Percentiles rank a stretch among this genome's conserved stretches.
These are phyloP conservation scores for Acanthurus lineatus DNA, from an alignment of 2,797 vertebrate genomes.

Conservation along the genomic window DNA sequence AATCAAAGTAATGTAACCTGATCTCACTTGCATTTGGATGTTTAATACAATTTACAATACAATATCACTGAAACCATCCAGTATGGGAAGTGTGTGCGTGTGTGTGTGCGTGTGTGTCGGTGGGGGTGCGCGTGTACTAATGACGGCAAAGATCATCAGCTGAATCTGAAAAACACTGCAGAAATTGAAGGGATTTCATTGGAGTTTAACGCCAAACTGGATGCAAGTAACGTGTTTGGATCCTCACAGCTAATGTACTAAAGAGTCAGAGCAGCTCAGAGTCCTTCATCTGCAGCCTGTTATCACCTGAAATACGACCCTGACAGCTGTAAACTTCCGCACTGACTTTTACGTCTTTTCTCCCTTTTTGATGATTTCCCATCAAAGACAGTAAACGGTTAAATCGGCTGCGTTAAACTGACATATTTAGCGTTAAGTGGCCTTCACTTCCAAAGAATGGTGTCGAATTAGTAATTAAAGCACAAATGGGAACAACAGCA, in stretches of 20 bases:
- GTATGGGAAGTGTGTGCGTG: not conserved
- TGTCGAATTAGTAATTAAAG: not conserved
- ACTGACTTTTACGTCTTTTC: slow-evolving; percentile 76
- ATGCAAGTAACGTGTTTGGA: not conserved
- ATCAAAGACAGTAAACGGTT: slow-evolving; percentile 71
- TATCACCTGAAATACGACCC: slow-evolving; percentile 79
- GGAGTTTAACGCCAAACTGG: slow-evolving; percentile 55
- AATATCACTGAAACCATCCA: slow-evolving; percentile 55
- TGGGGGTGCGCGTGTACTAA: slow-evolving; percentile 29
- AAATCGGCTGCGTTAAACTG: slow-evolving; percentile 59
- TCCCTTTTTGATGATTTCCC: slow-evolving; percentile 77
- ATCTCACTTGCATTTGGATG: slow-evolving; percentile 70
- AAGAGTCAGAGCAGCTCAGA: slow-evolving; percentile 44
- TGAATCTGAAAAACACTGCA: slow-evolving; percentile 53
- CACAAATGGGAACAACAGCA: not conserved
- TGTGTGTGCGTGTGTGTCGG: slow-evolving; percentile 9
- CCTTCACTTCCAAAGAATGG: not conserved
- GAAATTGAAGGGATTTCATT: slow-evolving; percentile 41
- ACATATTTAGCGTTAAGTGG: slow-evolving; percentile 28
- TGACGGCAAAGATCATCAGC: slow-evolving; percentile 64
- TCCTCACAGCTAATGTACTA: slow-evolving; percentile 31
- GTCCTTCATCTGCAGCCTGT: slow-evolving; percentile 62
- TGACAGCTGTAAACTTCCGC: slow-evolving; percentile 77
- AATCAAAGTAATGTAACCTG: slow-evolving; percentile 84
- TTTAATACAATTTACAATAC: slow-evolving; percentile 63